These are phyloP conservation scores for Pseudobourletiella spinata DNA, from an alignment of 1,140 invertebrate species.

Conservation along the genomic window DNA sequence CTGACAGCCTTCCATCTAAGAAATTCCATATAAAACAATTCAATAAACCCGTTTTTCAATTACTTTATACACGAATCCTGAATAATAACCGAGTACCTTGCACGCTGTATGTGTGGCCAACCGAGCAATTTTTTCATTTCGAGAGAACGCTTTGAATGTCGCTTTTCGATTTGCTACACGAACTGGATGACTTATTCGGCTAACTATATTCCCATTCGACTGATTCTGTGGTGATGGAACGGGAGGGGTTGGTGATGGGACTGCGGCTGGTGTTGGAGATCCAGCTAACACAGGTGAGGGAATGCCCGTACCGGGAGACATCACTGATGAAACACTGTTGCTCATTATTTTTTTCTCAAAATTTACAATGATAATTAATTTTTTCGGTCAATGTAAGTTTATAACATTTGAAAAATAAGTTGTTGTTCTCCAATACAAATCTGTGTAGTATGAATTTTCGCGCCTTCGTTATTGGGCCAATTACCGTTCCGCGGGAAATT, in stretches of 20 bases:
- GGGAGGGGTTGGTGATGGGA: background rate
- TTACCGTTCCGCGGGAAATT: too few relatives aligned
- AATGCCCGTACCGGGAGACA: background rate
- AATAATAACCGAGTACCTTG: conserved; percentile 19
- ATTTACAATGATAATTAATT: too few relatives aligned
- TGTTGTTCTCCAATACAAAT: too few relatives aligned
- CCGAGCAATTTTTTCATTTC: conserved; percentile 29
- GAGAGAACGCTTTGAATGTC: conserved; percentile 17
- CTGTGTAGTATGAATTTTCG: too few relatives aligned
- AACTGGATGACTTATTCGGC: conserved; percentile 18
- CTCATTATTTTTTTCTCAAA: background rate
- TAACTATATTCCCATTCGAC: background rate
- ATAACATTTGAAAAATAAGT: too few relatives aligned
- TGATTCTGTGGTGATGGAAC: conserved; percentile 2
- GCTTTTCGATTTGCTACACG: conserved; percentile 26
- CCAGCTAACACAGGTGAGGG: background rate
- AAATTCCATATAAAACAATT: conserved; percentile 7
- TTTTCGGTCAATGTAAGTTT: too few relatives aligned
- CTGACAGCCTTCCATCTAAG: conserved; percentile 27
- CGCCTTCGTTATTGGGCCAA: too few relatives aligned
- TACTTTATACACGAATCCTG: background rate
- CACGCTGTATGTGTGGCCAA: conserved; percentile 29
- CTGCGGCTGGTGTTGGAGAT: background rate
- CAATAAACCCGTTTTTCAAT: background rate
- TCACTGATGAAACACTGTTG: background rate